Evolutionary conservation across 92 coral and sea anemone genomes (phyloP).

Genomic region (Heliopora coerulea): DNA sequence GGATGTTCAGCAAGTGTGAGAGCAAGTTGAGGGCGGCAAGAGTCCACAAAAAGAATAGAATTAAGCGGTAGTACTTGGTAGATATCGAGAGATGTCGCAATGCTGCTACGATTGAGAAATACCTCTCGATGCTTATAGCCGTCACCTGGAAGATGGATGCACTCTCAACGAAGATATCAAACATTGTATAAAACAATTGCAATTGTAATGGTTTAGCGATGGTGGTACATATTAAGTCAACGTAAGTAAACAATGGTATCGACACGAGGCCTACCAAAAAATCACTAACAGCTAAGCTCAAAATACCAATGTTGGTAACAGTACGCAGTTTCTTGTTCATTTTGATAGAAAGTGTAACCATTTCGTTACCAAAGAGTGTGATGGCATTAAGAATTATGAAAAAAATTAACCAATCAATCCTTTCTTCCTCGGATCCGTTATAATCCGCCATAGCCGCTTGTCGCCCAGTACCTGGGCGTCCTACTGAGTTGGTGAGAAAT

Average conservation of each 20-base stretch:
- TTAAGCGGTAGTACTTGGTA: neutral
- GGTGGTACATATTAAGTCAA: constrained; percentile 54
- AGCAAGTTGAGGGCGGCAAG: constrained; percentile 5
- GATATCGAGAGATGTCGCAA: too few relatives aligned
- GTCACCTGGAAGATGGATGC: constrained; percentile 91
- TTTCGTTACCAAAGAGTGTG: constrained; percentile 75
- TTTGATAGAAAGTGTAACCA: constrained; percentile 68
- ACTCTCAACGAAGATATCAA: constrained; percentile 81
- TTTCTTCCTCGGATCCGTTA: too few relatives aligned
- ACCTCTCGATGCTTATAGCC: constrained; percentile 80
- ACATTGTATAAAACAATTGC: constrained; percentile 47
- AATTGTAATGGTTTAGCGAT: constrained; percentile 36
- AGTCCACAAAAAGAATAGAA: neutral
- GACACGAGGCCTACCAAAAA: constrained; percentile 76
- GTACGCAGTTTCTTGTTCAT: constrained; percentile 68
- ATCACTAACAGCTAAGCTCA: constrained; percentile 85
- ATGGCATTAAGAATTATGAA: constrained; percentile 52
- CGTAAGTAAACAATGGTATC: constrained; percentile 80
- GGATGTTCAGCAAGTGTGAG: too few relatives aligned
- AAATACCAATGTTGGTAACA: constrained; percentile 74
- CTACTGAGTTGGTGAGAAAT: too few relatives aligned
- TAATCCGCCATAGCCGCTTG: too few relatives aligned
- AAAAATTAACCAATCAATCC: too few relatives aligned
- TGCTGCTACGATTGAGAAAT: constrained; percentile 66
- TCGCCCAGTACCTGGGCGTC: too few relatives aligned